phyloP scores from a whole-genome alignment of 2,888 invertebrate species.

The Pocota personata region DNA sequence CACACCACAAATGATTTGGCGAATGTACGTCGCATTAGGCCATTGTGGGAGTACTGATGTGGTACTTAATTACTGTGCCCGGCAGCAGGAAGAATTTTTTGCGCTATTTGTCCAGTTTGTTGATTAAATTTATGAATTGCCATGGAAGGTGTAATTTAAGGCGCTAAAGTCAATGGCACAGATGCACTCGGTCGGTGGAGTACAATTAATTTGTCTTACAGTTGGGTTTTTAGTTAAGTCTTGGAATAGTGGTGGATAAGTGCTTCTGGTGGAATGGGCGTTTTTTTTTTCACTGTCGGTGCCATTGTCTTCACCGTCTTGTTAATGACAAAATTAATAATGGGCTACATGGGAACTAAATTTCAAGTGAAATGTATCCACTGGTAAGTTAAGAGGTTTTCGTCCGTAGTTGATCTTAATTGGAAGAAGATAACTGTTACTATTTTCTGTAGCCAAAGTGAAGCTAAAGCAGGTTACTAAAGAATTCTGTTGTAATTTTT shows the following conservation, averaged over 20 bases:
- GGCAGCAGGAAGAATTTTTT: conserved; percentile 56
- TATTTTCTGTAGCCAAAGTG: too few species aligned
- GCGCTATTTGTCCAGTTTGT: conserved; percentile 72
- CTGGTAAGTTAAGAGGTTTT: too few species aligned
- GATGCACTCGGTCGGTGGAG: conserved; percentile 39
- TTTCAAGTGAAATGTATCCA: not conserved
- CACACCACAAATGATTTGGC: conserved; percentile 60
- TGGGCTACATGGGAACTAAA: conserved; percentile 18
- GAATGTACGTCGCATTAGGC: conserved; percentile 27
- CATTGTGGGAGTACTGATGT: conserved; percentile 51
- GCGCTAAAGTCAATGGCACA: conserved; percentile 55
- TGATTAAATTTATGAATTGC: conserved; percentile 63
- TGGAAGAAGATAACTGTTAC: not conserved
- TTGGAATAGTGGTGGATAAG: conserved; percentile 13
- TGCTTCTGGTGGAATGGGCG: conserved; percentile 23
- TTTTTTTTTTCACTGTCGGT: conserved; percentile 16
- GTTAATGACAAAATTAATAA: conserved; percentile 65
- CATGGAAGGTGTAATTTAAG: conserved; percentile 53
- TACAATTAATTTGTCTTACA: conserved; percentile 67
- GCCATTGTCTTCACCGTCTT: conserved; percentile 63
- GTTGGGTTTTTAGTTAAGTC: conserved; percentile 30
- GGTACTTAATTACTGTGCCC: conserved; percentile 61
- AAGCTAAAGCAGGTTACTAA: too few species aligned
- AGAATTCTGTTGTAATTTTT: too few species aligned
- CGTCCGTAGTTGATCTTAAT: not conserved